A percentile compares a stretch with the other conserved stretches of the same genome.
Conservation (phyloP, 2,888 invertebrate species). For the Allacma fusca region DNA sequence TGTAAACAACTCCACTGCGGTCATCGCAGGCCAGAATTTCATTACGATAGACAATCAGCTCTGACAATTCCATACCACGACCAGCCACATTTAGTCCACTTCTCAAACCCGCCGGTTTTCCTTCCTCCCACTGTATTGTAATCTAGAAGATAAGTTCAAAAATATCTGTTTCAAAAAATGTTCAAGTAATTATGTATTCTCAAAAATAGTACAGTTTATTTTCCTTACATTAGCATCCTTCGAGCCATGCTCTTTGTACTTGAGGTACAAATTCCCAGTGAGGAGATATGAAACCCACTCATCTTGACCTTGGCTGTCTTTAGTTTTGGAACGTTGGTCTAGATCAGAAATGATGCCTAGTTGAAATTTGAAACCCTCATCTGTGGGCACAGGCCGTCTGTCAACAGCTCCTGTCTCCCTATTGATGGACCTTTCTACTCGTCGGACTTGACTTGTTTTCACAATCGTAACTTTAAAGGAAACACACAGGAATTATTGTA, state of each 20-base stretch:
- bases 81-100: slow-evolving; percentile 83
- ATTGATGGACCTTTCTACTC: not conserved
- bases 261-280: slow-evolving; percentile 49
- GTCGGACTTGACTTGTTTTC: not conserved
- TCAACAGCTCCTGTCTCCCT: not conserved
- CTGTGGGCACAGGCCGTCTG: not conserved
- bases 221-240: slow-evolving; percentile 42
- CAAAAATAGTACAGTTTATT: not conserved
- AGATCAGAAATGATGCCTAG: slow-evolving; percentile 95
- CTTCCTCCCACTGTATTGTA: slow-evolving; percentile 35
- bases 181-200: not conserved
- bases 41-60: slow-evolving; percentile 91
- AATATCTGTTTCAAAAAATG: not conserved
- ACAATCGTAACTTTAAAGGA: too few species aligned
- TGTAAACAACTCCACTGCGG: slow-evolving; percentile 88
- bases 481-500: too few species aligned
- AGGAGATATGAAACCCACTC: slow-evolving; percentile 63
- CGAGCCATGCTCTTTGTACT: slow-evolving; percentile 47
- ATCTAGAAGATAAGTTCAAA: not conserved
- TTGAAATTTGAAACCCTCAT: slow-evolving; percentile 62
- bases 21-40: slow-evolving; percentile 90
- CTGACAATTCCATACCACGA: slow-evolving; percentile 96
- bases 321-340: slow-evolving; percentile 70
- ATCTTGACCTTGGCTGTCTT: slow-evolving; percentile 70
- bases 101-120: slow-evolving; percentile 66